These are phyloP conservation scores for Galeopterus variegatus DNA, from an alignment of 2,113 vertebrate genomes.

Conservation along the genomic window DNA sequence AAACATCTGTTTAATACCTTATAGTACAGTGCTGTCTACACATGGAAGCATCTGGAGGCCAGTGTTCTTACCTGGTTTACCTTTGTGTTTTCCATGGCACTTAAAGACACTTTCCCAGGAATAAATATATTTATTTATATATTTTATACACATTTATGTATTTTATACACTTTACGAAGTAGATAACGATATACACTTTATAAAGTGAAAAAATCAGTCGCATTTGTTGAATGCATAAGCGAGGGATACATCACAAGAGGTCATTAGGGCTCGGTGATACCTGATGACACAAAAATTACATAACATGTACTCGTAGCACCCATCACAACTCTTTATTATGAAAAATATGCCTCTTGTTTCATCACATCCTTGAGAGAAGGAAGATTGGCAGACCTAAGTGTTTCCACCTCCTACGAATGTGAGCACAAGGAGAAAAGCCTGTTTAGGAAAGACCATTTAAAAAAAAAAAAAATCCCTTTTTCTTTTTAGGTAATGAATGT, in stretches of 20 bases:
- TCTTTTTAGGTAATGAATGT: slow-evolving; percentile 85
- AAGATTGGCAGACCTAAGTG: too few species aligned
- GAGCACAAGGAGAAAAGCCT: slow-evolving; percentile 59
- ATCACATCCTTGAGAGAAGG: background rate
- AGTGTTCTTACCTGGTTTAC: background rate
- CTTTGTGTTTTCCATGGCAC: background rate
- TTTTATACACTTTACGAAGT: background rate
- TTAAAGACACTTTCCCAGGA: background rate
- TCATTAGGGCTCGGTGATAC: background rate
- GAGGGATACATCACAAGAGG: background rate
- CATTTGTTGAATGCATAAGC: background rate
- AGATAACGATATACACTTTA: background rate
- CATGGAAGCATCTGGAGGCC: background rate
- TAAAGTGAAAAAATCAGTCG: background rate
- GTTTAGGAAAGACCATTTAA: slow-evolving; percentile 81
- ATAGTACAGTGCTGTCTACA: too few species aligned
- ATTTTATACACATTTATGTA: background rate
- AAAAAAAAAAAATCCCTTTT: slow-evolving; percentile 84
- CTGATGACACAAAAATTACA: background rate
- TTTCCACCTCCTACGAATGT: too few species aligned
- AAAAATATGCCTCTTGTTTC: slow-evolving; percentile 5
- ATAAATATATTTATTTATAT: background rate
- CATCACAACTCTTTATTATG: background rate
- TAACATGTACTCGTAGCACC: background rate
- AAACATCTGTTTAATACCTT: background rate